A percentile compares a stretch with the other conserved stretches of the same genome.
Evolutionary conservation across 2,888 invertebrate genomes (phyloP).

Genomic region (Nysson spinosus): DNA sequence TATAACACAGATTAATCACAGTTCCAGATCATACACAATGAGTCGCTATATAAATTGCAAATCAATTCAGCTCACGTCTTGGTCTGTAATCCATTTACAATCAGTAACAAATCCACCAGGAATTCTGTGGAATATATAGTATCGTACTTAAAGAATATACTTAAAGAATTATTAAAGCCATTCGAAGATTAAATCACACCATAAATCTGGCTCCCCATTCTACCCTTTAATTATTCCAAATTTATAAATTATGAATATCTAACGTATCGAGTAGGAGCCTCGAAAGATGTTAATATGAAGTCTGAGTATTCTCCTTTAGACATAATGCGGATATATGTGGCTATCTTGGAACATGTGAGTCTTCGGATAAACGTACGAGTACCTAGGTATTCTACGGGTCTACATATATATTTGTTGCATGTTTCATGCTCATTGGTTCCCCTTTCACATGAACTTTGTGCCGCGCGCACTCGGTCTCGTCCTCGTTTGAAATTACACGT

Average conservation of each 20-base stretch:
- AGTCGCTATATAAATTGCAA: no score
- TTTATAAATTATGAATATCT: neutral
- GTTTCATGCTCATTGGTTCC: slow-evolving; percentile 67
- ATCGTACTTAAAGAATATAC: no score
- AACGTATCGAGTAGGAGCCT: neutral
- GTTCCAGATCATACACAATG: no score
- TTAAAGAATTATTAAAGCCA: no score
- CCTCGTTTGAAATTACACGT: slow-evolving; percentile 62
- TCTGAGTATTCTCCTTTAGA: slow-evolving; percentile 26
- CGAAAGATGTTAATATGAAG: neutral
- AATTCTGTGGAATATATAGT: no score
- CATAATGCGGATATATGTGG: slow-evolving; percentile 17
- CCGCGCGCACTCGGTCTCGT: slow-evolving; percentile 62
- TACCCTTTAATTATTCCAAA: slow-evolving; percentile 6
- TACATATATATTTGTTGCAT: slow-evolving; percentile 54
- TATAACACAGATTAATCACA: no score
- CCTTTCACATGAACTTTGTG: slow-evolving; percentile 73
- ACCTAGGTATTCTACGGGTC: slow-evolving; percentile 5
- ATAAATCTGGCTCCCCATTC: neutral
- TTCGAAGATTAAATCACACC: no score
- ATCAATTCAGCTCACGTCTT: no score
- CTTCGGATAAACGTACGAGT: slow-evolving; percentile 9
- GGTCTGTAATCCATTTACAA: no score
- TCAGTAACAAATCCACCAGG: no score
- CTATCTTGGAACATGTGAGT: slow-evolving; percentile 13